These are phyloP conservation scores for Euclidia mi DNA, from an alignment of 2,888 invertebrate genomes.

Conservation along the genomic window DNA sequence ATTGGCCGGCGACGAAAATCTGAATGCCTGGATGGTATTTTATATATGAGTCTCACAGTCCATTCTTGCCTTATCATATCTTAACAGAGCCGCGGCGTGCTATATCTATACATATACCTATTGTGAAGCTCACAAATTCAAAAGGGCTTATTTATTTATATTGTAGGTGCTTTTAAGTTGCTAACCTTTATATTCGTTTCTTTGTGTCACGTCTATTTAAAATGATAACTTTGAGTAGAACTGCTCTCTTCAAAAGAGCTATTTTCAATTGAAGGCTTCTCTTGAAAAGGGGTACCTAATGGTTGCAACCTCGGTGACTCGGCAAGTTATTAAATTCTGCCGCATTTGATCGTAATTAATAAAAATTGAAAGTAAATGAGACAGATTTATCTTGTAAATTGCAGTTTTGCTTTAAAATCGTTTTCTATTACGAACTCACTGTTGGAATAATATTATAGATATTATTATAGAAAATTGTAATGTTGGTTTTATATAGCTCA, in stretches of 20 bases:
- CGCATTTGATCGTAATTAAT: constrained; percentile 4
- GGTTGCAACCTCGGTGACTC: constrained; percentile 27
- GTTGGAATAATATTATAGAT: too few relatives aligned
- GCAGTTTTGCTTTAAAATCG: not conserved
- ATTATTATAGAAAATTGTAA: too few relatives aligned
- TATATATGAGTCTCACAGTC: too few relatives aligned
- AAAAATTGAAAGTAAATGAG: constrained; percentile 25
- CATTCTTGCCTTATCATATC: constrained; percentile 34
- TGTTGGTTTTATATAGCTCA: too few relatives aligned
- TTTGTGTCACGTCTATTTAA: constrained; percentile 59
- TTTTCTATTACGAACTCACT: too few relatives aligned
- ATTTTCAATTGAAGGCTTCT: constrained; percentile 43
- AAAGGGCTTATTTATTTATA: constrained; percentile 41
- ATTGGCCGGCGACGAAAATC: too few relatives aligned
- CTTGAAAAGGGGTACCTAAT: constrained; percentile 35
- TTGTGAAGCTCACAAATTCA: constrained; percentile 26
- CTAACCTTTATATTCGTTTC: constrained; percentile 39
- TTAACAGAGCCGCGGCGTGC: constrained; percentile 25
- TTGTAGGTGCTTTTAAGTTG: constrained; percentile 36
- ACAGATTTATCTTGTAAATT: not conserved
- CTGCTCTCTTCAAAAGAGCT: constrained; percentile 52
- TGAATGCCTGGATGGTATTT: too few relatives aligned
- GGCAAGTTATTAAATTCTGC: constrained; percentile 30
- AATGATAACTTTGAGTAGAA: constrained; percentile 58
- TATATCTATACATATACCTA: too few relatives aligned